Evolutionary conservation across 2,888 invertebrate species (phyloP).

Genomic region (Perdita meconis): DNA sequence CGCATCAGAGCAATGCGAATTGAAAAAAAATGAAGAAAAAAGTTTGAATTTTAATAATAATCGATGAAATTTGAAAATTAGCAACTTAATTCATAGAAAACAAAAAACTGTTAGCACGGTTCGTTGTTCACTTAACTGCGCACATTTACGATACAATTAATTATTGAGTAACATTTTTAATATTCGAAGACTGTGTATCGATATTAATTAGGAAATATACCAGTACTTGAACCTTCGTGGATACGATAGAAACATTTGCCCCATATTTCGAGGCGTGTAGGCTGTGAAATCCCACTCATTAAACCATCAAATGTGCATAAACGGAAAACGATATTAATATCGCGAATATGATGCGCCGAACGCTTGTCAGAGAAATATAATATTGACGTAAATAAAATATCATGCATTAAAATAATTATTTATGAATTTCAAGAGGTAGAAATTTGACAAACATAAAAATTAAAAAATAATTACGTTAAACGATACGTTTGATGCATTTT

Average conservation of each 20-base stretch:
- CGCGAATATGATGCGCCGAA: slow-evolving; percentile 5
- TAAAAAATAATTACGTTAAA: not conserved
- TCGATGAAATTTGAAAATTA: not conserved
- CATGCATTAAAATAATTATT: not conserved
- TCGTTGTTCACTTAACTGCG: not conserved
- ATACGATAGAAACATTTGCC: slow-evolving; percentile 5
- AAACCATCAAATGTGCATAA: slow-evolving; percentile 34
- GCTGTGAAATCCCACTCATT: slow-evolving; percentile 28
- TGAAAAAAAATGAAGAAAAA: too few species aligned
- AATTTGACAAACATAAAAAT: not conserved
- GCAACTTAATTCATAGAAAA: not conserved
- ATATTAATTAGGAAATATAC: not conserved
- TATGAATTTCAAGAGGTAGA: too few species aligned
- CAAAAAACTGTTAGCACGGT: not conserved
- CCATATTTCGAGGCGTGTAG: slow-evolving; percentile 17
- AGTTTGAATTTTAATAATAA: too few species aligned
- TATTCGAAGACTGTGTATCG: slow-evolving; percentile 15
- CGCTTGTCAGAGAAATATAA: slow-evolving; percentile 14
- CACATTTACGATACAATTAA: slow-evolving; percentile 5
- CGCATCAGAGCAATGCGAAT: too few species aligned
- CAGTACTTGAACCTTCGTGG: not conserved
- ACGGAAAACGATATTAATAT: slow-evolving; percentile 37
- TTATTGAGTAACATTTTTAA: slow-evolving; percentile 22
- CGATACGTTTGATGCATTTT: too few species aligned
- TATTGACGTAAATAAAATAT: slow-evolving; percentile 3